phyloP scores from a whole-genome alignment of 2,888 invertebrate species.

The Epirrhoe alternata region DNA sequence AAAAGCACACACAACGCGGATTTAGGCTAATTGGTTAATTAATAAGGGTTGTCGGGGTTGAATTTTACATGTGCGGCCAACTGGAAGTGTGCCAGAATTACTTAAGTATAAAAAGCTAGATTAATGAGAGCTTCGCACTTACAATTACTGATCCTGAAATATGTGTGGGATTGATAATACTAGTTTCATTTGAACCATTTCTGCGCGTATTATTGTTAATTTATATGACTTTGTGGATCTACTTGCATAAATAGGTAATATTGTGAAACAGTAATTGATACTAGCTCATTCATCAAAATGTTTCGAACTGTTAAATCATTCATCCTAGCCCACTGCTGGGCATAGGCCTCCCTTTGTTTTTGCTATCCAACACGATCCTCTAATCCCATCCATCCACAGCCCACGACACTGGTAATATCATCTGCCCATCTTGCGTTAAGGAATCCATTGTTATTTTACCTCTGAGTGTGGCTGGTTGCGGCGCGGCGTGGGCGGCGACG shows the following conservation, averaged over 20 bases:
- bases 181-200: constrained; percentile 32
- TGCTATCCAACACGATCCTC: too few species aligned
- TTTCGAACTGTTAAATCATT: too few species aligned
- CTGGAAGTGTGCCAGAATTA: constrained; percentile 71
- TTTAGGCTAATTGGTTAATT: constrained; percentile 82
- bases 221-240: neutral
- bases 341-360: too few species aligned
- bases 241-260: neutral
- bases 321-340: too few species aligned
- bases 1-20: constrained; percentile 71
- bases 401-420: too few species aligned
- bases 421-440: too few species aligned
- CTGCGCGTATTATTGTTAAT: constrained; percentile 4
- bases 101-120: constrained; percentile 67
- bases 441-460: constrained; percentile 47
- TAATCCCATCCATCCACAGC: too few species aligned
- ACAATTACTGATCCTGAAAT: constrained; percentile 38
- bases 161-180: constrained; percentile 31
- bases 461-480: constrained; percentile 64
- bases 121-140: constrained; percentile 53
- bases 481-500: constrained; percentile 65
- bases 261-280: too few species aligned
- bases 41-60: constrained; percentile 70
- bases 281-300: too few species aligned
- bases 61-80: constrained; percentile 69